Evolutionary conservation across 2,113 vertebrate genomes (phyloP).

Genomic region (Microcebus tavaratra): DNA sequence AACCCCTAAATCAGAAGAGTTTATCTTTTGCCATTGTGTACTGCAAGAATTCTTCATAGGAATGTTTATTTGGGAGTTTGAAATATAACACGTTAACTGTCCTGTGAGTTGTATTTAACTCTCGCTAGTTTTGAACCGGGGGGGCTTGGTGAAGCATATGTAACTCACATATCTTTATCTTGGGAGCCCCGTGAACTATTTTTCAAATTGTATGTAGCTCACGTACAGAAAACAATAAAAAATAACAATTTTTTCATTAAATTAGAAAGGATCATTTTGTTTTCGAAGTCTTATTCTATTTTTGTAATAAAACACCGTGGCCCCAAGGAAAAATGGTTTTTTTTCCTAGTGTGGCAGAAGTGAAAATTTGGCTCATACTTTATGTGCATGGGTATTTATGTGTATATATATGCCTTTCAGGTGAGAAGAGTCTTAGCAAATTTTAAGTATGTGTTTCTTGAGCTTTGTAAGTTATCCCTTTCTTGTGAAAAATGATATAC

Average conservation of each 20-base stretch:
- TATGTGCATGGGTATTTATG: neutral
- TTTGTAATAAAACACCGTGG: no score
- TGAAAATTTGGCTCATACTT: neutral
- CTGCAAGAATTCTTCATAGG: neutral
- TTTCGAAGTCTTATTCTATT: no score
- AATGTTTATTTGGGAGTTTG: conserved; percentile 12
- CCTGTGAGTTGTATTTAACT: no score
- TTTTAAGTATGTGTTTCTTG: conserved; percentile 39
- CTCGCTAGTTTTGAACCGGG: no score
- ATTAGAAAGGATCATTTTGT: no score
- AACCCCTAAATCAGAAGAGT: neutral
- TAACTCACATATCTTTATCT: no score
- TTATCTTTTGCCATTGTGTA: conserved; percentile 13
- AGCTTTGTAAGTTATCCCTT: conserved; percentile 67
- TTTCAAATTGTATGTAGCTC: no score
- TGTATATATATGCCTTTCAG: neutral
- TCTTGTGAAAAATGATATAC: conserved; percentile 74
- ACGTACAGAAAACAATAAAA: no score
- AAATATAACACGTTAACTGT: neutral
- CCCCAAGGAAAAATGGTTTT: no score
- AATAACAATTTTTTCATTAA: no score
- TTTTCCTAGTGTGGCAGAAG: neutral
- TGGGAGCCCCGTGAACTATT: no score
- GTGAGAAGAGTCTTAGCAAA: conserved; percentile 53
- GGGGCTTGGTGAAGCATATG: no score